These are phyloP conservation scores for Drosophila paramelanica DNA, from an alignment of 2,888 invertebrate species.

Conservation along the genomic window DNA sequence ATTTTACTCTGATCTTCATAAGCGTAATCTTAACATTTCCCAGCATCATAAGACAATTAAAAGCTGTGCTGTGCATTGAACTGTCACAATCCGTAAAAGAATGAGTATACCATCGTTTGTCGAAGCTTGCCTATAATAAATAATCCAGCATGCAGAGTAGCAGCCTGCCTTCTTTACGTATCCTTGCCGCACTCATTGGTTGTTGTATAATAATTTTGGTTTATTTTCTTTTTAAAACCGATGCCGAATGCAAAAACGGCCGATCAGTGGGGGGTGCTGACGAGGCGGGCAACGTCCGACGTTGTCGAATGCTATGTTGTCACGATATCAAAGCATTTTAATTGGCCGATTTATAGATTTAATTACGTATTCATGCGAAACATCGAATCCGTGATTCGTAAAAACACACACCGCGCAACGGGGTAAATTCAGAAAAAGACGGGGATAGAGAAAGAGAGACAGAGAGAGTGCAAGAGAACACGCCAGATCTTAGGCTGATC, in stretches of 20 bases:
- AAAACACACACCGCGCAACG: constrained; percentile 84
- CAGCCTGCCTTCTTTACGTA: constrained; percentile 4
- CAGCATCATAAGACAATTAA: constrained; percentile 42
- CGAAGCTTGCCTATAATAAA: constrained; percentile 22
- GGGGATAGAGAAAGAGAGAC: constrained; percentile 16
- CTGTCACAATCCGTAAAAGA: constrained; percentile 63
- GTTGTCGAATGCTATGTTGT: constrained; percentile 85
- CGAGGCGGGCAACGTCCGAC: constrained; percentile 46
- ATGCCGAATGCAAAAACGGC: constrained; percentile 27
- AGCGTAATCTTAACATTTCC: neutral
- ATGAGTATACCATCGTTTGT: constrained; percentile 52
- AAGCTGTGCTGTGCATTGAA: constrained; percentile 50
- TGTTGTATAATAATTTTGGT: constrained; percentile 68
- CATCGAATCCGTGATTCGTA: constrained; percentile 86
- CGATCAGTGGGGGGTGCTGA: constrained; percentile 31
- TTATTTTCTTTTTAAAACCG: constrained; percentile 53
- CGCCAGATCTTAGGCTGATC: constrained; percentile 66
- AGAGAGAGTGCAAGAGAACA: constrained; percentile 28
- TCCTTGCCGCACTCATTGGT: constrained; percentile 39
- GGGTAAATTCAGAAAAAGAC: constrained; percentile 2
- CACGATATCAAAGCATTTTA: constrained; percentile 86
- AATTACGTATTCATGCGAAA: constrained; percentile 86
- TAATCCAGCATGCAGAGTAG: constrained; percentile 14
- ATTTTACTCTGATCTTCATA: neutral
- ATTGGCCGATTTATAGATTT: constrained; percentile 86